Evolutionary conservation across 2,888 invertebrate species (phyloP), one percentile per base, ranked within the genome.

Genomic region (Ceraclea dissimilis): DNA sequence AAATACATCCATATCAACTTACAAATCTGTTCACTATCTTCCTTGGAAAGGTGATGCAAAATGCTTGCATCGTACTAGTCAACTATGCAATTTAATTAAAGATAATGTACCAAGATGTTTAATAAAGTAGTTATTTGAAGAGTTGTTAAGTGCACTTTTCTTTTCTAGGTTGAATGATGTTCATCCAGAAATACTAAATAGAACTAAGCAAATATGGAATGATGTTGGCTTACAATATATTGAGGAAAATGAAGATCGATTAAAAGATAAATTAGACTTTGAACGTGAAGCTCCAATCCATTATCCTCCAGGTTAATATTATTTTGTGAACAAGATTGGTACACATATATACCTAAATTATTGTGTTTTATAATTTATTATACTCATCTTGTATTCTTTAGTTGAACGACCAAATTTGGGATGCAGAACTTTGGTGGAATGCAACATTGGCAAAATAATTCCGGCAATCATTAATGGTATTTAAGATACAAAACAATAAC

Each of bases 361-460:
- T n/a, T n/a, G n/a, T n/a, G n/a, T n/a, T n/a, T n/a, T n/a, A n/a
- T n/a, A n/a, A n/a, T n/a, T n/a, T n/a, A n/a, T n/a, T n/a, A n/a
- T n/a, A n/a, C n/a, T n/a, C n/a, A n/a, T n/a, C 4, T 26, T 26
- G 10, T 26, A 26, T 26, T 26, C 10, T 67, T 22, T 64, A 83
- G 85, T 88, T 11, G 74, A 76, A 57, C 79, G 94, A n/a, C 93
- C 94, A 0, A 90, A 89, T 66, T 75, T 94, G 18, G 94, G 94
- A 1, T 96, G 96, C 67, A 82, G 94, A 8, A 78, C 79, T 2
- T 71, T 96, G 50, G 87, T 90, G 0, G 85, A 87, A 66, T 80
- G 83, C 57, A 85, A 92, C 66, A 77, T 89, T 60, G 81, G 84
- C 52, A 87, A 86, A 71, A 81, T 93, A 61, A 73, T 89, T 11